Percentiles rank a stretch among this genome's conserved stretches.
These are phyloP conservation scores for Phyllotreta cruciferae DNA, from an alignment of 2,888 invertebrate genomes.

Conservation along the genomic window DNA sequence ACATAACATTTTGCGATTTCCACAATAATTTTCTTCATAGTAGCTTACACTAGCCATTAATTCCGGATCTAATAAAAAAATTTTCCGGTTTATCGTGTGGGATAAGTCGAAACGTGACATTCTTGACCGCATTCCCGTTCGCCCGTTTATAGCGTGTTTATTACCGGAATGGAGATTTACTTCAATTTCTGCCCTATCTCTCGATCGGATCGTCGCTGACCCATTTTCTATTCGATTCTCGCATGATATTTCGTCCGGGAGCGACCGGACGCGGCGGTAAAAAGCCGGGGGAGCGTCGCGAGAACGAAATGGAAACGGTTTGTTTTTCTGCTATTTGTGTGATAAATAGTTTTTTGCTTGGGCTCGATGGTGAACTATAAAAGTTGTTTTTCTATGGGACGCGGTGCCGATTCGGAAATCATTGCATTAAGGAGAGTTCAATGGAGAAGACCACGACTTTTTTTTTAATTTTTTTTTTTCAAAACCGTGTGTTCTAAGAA, in stretches of 20 bases:
- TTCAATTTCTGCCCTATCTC: conserved; percentile 31
- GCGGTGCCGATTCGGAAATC: no score
- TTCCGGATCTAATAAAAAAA: no score
- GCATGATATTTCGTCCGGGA: conserved; percentile 13
- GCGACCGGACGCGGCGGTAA: conserved; percentile 16
- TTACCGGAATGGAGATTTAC: conserved; percentile 37
- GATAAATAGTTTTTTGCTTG: conserved; percentile 14
- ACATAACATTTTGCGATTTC: no score
- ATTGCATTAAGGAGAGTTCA: no score
- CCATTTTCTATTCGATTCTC: conserved; percentile 26
- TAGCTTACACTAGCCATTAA: no score
- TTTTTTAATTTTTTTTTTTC: no score
- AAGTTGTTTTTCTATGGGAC: no score
- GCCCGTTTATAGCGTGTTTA: conserved; percentile 36
- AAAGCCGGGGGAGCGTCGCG: conserved; percentile 15
- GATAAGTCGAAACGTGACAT: conserved; percentile 23
- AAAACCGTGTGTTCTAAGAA: no score
- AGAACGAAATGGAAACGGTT: conserved; percentile 13
- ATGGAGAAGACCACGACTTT: no score
- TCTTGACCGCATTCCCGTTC: conserved; percentile 19
- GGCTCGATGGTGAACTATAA: no score
- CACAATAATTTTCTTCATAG: no score
- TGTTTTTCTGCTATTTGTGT: conserved; percentile 13
- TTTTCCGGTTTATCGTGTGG: not conserved
- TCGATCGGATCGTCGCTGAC: conserved; percentile 26